These are phyloP conservation scores for Thecophora atra DNA, from an alignment of 2,888 invertebrate genomes.

Conservation along the genomic window DNA sequence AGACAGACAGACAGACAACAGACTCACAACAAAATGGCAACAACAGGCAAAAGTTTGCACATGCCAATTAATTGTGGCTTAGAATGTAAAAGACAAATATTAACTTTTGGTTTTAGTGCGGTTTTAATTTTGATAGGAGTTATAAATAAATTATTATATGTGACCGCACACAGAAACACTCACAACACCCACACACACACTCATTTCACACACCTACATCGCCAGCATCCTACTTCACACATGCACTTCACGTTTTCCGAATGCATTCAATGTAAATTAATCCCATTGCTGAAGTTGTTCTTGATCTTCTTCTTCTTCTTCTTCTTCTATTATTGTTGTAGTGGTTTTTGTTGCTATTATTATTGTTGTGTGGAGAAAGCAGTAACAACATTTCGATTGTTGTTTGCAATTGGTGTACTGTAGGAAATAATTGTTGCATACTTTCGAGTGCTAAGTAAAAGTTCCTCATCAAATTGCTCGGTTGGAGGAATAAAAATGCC, in stretches of 20 bases:
- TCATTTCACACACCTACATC: constrained; percentile 25
- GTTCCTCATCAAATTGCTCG: constrained; percentile 45
- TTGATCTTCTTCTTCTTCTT: too few relatives aligned
- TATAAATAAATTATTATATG: constrained; percentile 53
- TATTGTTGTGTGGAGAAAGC: background rate
- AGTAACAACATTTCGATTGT: constrained; percentile 7
- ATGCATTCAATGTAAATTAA: constrained; percentile 1
- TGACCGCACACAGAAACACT: constrained; percentile 29
- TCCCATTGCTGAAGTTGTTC: constrained; percentile 13
- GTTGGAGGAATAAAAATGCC: constrained; percentile 17
- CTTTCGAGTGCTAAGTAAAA: constrained; percentile 28
- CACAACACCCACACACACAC: constrained; percentile 19
- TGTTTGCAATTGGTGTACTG: constrained; percentile 23
- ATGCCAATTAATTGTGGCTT: constrained; percentile 60
- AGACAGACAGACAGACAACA: constrained; percentile 6
- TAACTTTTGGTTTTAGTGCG: constrained; percentile 59
- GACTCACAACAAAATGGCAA: constrained; percentile 30
- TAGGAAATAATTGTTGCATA: constrained; percentile 32
- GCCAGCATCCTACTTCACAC: constrained; percentile 29
- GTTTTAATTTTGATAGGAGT: constrained; percentile 57
- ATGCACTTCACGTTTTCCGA: constrained; percentile 11
- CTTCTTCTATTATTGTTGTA: too few relatives aligned
- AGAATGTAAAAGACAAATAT: constrained; percentile 60
- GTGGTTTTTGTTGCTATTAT: background rate
- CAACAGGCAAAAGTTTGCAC: constrained; percentile 45